Evolutionary conservation across 2,888 invertebrate genomes (phyloP), one percentile per base, ranked within the genome.

Genomic region (Nematopogon swammerdamellus): DNA sequence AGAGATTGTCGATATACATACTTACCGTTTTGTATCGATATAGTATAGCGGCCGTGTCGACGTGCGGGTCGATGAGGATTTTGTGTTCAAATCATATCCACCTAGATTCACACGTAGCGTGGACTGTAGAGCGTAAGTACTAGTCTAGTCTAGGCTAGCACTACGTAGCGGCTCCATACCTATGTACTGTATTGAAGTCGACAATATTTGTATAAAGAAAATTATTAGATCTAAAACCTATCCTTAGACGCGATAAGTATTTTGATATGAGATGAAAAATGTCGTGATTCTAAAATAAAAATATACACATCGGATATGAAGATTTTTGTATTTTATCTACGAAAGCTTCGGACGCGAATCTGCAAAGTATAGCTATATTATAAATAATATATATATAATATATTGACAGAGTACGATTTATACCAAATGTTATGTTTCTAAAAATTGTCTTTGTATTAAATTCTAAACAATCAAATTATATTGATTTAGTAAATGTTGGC

Each of bases 241-340:
- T 64, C 57, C 57, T 54, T 64, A 64, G 63, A 54, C 65, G 70
- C 65, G 68, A 65, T 70, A 68, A 65, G 56, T 66, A 68, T 70
- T 71, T 68, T 68, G 64, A 63, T 67, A 66, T 46, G 29, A 36
- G 11, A 36, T 36, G 36, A 36, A 36, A n/a, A 36, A 14, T 36
- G n/a, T 36, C 36, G 36, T 36, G 8, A 36, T 36, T 36, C 36
- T 36, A 36, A 25, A 36, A 36, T 25, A 25, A 6, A n/a, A 6
- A 25, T 36, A 36, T 36, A 36, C 36, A 36, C 36, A 6, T 36
- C 36, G 36, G 64, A 63, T 67, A 66, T 46, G 29, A 49, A 6
- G 45, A 54, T 52, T 52, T 64, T 64, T 67, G 64, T 68, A 67
- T 67, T 67, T 67, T 66, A 66, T 59, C 65, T 64, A 63, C 54